A percentile compares a stretch with the other conserved stretches of the same genome.
These are phyloP conservation scores for Akabosia matsudoensis DNA, from an alignment of 1,140 invertebrate species.

Conservation along the genomic window DNA sequence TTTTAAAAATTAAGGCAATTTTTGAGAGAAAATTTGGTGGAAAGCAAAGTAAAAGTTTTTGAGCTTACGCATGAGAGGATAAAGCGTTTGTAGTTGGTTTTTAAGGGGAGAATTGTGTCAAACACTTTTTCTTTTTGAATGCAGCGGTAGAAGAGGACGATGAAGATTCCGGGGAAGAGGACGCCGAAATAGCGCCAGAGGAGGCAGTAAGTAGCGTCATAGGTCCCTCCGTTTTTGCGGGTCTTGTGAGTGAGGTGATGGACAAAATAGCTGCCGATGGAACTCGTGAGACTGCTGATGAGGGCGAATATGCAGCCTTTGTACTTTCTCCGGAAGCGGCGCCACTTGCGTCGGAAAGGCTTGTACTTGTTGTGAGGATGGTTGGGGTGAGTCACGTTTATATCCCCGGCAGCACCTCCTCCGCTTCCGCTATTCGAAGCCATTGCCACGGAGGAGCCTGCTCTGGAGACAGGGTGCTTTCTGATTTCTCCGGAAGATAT, in stretches of 20 bases:
- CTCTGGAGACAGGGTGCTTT: not conserved
- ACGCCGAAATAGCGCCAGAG: not conserved
- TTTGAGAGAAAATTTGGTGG: too few relatives aligned
- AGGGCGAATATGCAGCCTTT: not conserved
- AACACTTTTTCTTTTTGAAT: slow-evolving; percentile 1
- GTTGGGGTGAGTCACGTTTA: too few relatives aligned
- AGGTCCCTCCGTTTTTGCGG: not conserved
- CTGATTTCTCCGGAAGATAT: not conserved
- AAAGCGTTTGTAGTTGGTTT: not conserved
- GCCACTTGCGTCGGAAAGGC: not conserved
- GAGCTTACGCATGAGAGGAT: not conserved
- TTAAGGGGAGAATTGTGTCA: not conserved
- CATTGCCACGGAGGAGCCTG: not conserved
- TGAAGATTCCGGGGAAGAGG: slow-evolving; percentile 3
- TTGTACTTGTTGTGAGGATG: not conserved
- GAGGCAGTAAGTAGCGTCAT: not conserved
- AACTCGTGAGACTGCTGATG: not conserved
- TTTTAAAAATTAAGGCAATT: not conserved
- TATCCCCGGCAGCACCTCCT: not conserved
- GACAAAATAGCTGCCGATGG: not conserved
- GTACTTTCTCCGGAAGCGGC: not conserved
- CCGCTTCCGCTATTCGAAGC: not conserved
- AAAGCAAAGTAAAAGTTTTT: too few relatives aligned
- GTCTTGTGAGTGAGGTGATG: not conserved
- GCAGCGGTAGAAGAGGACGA: slow-evolving; percentile 8